phyloP scores from a whole-genome alignment of 2,888 invertebrate species.

The Brenthis ino region DNA sequence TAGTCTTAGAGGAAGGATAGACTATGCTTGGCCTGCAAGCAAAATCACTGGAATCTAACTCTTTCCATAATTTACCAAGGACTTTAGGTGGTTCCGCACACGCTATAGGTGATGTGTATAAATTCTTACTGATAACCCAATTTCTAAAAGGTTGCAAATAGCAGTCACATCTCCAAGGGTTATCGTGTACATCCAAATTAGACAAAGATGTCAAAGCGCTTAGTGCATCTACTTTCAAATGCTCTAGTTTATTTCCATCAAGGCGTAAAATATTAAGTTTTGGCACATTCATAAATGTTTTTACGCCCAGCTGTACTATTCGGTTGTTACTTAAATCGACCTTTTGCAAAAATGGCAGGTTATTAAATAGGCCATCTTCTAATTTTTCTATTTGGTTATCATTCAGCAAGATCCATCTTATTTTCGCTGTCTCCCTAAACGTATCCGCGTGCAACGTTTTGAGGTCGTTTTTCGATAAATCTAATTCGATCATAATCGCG shows the following conservation, averaged over 20 bases:
- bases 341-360: slow-evolving; percentile 87
- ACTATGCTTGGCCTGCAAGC: slow-evolving; percentile 91
- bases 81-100: slow-evolving; percentile 88
- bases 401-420: slow-evolving; percentile 88
- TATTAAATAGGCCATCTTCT: slow-evolving; percentile 88
- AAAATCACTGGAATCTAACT: slow-evolving; percentile 86
- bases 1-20: slow-evolving; percentile 82
- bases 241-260: slow-evolving; percentile 88
- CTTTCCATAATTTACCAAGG: slow-evolving; percentile 87
- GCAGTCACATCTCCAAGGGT: slow-evolving; percentile 95
- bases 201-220: slow-evolving; percentile 85
- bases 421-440: slow-evolving; percentile 86
- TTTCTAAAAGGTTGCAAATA: slow-evolving; percentile 89
- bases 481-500: slow-evolving; percentile 90
- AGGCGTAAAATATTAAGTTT: slow-evolving; percentile 86
- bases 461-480: slow-evolving; percentile 89
- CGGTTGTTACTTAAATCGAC: slow-evolving; percentile 90
- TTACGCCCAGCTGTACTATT: slow-evolving; percentile 85
- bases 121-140: slow-evolving; percentile 87
- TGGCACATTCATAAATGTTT: slow-evolving; percentile 87
- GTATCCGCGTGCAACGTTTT: slow-evolving; percentile 85
- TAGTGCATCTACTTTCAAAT: slow-evolving; percentile 85
- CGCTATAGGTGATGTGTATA: slow-evolving; percentile 88
- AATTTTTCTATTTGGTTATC: slow-evolving; percentile 88
- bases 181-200: slow-evolving; percentile 89